phyloP scores from a whole-genome alignment of 2,888 invertebrate species.

The Athalia rosae region DNA sequence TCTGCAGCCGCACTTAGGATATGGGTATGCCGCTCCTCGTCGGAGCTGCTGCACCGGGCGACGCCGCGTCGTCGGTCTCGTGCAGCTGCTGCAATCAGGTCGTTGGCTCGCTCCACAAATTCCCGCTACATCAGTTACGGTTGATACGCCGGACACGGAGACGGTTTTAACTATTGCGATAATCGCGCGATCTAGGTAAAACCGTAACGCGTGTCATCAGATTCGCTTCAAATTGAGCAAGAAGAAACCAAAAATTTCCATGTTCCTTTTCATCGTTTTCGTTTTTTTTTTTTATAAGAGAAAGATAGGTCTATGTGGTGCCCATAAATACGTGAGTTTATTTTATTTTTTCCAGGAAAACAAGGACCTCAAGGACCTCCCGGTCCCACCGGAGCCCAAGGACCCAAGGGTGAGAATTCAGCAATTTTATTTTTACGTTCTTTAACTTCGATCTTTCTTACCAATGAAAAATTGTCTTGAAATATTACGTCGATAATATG shows the following conservation, averaged over 20 bases:
- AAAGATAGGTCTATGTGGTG: too few relatives aligned
- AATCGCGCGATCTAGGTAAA: constrained; percentile 5
- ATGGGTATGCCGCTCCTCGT: too few relatives aligned
- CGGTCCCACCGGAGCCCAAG: constrained; percentile 84
- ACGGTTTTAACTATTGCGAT: not conserved
- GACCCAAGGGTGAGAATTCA: constrained; percentile 78
- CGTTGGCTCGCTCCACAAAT: constrained; percentile 14
- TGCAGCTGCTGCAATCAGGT: constrained; percentile 26
- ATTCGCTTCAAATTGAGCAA: too few relatives aligned
- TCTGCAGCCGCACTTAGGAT: not conserved
- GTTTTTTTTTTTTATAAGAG: too few relatives aligned
- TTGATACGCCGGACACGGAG: not conserved
- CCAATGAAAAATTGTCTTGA: too few relatives aligned
- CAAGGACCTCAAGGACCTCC: constrained; percentile 81
- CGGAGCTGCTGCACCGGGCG: not conserved
- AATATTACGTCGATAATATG: too few relatives aligned
- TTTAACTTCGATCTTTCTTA: not conserved
- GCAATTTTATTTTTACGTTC: constrained; percentile 2
- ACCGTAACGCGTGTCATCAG: not conserved
- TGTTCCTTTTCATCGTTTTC: too few relatives aligned
- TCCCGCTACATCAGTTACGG: not conserved
- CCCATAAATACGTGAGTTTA: not conserved
- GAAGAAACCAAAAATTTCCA: too few relatives aligned
- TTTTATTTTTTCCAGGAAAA: constrained; percentile 76
- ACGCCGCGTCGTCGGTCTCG: constrained; percentile 13